Base-by-base conservation (phyloP, 2,797 vertebrate genomes). In the Semaprochilodus insignis region DNA sequence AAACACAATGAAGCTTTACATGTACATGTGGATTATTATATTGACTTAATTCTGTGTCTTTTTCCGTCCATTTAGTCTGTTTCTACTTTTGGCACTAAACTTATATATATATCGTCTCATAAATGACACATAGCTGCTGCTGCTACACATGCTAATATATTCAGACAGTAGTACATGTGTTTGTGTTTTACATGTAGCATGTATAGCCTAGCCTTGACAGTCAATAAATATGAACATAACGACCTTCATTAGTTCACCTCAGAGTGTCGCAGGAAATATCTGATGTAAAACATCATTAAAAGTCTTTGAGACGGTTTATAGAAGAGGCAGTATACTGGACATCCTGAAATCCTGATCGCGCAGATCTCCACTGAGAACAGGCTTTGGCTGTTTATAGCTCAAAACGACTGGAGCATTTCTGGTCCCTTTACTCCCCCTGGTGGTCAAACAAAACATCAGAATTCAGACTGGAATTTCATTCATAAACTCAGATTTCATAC, bases 351-450 rank as follows among this genome's bases (percentile, higher is more conserved):
- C 8, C 10, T 48, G n/a, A 48, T 21, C 73, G 52, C 60, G 48
- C 62, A 23, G 62, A 44, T 71, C 54, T 71, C 81, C 74, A 71
- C 6, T 82, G 57, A 74, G 65, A 14, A 55, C 34, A 51, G 54
- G 63, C 21, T 62, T 57, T 36, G 16, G 55, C 54, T 73, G 48
- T 57, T 79, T 21, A 51, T 34, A 76, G 60, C 55, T 62, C 55
- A 73, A 40, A 57, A 0, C 44, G 27, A n/a, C 36, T 21, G 2
- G 15, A 74, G 0, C 8, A 63, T 83, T 25, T 44, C 63, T 83
- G 77, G 77, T 87, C 6, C 27, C 77, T 51, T 88, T 82, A 23
- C 83, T 69, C 79, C 90, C 78, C 63, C 92, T 93, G 88, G 86
- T 91, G 92, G 88, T 74, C 23, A 80, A 57, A 74, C 23, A 34